phyloP scores from a whole-genome alignment of 2,797 vertebrate species.

The Oryzias dopingdopingensis region DNA sequence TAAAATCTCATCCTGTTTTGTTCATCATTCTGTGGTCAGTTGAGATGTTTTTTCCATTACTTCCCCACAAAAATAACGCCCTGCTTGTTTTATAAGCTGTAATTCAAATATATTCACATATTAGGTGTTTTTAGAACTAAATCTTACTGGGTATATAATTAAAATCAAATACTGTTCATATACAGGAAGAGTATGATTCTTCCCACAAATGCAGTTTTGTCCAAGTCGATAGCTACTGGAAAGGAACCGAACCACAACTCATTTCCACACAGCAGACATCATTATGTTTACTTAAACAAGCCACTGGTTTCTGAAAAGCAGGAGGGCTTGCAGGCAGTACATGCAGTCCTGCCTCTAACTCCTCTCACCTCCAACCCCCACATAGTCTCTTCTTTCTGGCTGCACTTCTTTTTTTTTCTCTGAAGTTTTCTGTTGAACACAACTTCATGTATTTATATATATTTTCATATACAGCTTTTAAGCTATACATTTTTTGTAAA shows the following conservation, averaged over 20 bases:
- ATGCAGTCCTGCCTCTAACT: not conserved
- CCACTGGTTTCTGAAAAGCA: not conserved
- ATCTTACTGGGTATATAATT: not conserved
- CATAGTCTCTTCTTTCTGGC: too few species aligned
- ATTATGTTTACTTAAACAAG: not conserved
- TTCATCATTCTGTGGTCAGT: too few species aligned
- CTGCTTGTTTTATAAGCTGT: not conserved
- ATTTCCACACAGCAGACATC: not conserved
- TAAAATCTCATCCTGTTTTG: conserved; percentile 4
- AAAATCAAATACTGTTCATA: not conserved
- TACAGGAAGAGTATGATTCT: not conserved
- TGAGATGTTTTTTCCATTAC: not conserved
- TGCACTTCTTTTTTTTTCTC: not conserved
- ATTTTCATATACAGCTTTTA: too few species aligned
- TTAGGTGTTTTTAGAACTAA: not conserved
- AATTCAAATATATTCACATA: not conserved
- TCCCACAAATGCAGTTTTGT: not conserved
- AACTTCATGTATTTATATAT: too few species aligned
- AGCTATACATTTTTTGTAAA: too few species aligned
- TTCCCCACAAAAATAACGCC: not conserved
- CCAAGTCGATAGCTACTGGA: not conserved
- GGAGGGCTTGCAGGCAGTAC: not conserved
- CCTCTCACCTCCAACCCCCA: too few species aligned
- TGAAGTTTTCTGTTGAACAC: too few species aligned
- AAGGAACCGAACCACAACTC: not conserved